These are phyloP conservation scores for Nixonia krombeini DNA, from an alignment of 1,140 invertebrate genomes.

Conservation along the genomic window DNA sequence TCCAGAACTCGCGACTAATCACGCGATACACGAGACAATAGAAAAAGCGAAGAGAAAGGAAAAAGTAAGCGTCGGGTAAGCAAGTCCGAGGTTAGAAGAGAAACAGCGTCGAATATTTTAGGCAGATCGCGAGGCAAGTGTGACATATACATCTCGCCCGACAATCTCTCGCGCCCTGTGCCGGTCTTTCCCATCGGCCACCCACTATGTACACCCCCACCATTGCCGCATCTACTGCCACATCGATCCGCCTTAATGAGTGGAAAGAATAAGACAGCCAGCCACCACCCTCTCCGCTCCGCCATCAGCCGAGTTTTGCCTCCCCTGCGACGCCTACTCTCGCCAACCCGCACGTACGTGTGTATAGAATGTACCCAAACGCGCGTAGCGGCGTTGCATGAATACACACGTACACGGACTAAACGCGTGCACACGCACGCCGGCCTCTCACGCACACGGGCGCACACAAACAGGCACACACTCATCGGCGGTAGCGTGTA, in stretches of 20 bases:
- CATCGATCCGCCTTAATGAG: constrained; percentile 73
- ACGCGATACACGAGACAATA: too few species aligned
- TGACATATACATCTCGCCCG: constrained; percentile 39
- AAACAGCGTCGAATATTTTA: constrained; percentile 41
- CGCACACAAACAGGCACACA: constrained; percentile 3
- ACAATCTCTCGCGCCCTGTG: constrained; percentile 50
- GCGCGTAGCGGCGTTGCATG: constrained; percentile 11
- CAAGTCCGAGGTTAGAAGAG: constrained; percentile 37
- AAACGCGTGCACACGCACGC: neutral
- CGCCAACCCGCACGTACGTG: constrained; percentile 9
- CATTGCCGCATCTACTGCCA: constrained; percentile 62
- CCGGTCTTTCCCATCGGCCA: constrained; percentile 44
- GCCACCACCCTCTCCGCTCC: constrained; percentile 39
- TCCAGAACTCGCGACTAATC: too few species aligned
- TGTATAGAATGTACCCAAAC: constrained; percentile 27
- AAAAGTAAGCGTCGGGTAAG: too few species aligned
- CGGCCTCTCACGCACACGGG: constrained; percentile 10
- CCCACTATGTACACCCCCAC: constrained; percentile 43
- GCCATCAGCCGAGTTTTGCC: constrained; percentile 43
- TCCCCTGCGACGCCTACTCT: constrained; percentile 39
- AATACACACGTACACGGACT: constrained; percentile 1
- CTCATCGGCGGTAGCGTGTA: constrained; percentile 37
- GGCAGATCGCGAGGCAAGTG: constrained; percentile 37
- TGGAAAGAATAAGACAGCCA: constrained; percentile 72
- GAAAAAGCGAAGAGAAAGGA: too few species aligned